A percentile compares a stretch with the other conserved stretches of the same genome.
phyloP scores from a whole-genome alignment of 2,888 invertebrate species.

The Nesidiocoris tenuis region DNA sequence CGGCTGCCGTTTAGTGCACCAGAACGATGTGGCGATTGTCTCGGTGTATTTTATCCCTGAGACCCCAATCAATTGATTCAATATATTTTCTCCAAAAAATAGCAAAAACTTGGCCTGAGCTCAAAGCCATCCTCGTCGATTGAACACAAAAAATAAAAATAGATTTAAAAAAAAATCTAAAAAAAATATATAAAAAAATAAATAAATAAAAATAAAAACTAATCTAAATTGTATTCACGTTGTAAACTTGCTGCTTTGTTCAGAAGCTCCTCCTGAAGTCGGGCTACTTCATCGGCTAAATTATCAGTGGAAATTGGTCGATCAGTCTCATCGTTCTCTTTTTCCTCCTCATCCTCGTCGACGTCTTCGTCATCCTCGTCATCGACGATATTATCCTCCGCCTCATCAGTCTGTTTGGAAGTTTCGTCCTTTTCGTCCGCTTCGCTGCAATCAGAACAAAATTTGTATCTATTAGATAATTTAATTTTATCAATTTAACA shows the following conservation, averaged over 20 bases:
- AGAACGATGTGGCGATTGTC: too few species aligned
- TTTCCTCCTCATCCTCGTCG: not conserved
- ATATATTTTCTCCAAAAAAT: too few species aligned
- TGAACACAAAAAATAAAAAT: not conserved
- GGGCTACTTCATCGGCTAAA: slow-evolving; percentile 55
- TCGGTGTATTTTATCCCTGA: too few species aligned
- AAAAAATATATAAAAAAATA: too few species aligned
- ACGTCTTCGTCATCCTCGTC: not conserved
- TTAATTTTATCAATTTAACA: too few species aligned
- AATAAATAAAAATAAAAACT: not conserved
- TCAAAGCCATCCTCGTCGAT: not conserved
- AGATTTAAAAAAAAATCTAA: too few species aligned
- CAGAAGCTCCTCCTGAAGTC: slow-evolving; percentile 63
- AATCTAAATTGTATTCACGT: slow-evolving; percentile 56
- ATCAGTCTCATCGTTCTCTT: slow-evolving; percentile 30
- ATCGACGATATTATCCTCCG: not conserved
- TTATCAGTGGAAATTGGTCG: slow-evolving; percentile 11
- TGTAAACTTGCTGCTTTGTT: slow-evolving; percentile 64
- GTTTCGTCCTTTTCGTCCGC: slow-evolving; percentile 4
- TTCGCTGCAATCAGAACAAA: not conserved
- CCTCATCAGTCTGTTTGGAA: too few species aligned
- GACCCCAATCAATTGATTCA: too few species aligned
- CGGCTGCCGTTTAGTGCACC: too few species aligned
- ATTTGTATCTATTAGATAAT: too few species aligned
- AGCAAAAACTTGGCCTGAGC: too few species aligned